phyloP scores from a whole-genome alignment of 2,888 invertebrate genomes.

The Notodonta ziczac region DNA sequence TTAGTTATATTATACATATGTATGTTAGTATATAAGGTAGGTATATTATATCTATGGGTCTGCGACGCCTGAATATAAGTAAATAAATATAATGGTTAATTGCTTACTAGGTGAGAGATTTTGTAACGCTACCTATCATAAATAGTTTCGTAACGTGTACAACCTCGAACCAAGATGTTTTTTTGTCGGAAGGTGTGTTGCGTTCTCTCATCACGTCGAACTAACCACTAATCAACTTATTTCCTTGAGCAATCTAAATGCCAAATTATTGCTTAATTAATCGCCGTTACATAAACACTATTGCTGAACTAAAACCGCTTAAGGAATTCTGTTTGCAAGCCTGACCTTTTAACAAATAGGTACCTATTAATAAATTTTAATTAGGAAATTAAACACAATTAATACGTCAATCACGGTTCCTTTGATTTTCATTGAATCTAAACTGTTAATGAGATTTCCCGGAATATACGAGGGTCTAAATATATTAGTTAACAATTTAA shows the following conservation, averaged over 20 bases:
- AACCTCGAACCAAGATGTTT: neutral
- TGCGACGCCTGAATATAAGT: no score
- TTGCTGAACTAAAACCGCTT: neutral
- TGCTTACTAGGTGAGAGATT: no score
- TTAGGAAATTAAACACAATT: neutral
- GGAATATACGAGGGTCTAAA: constrained; percentile 23
- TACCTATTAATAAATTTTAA: neutral
- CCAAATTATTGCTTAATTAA: neutral
- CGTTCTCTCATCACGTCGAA: neutral
- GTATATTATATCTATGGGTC: no score
- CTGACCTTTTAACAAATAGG: neutral
- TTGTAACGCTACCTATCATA: neutral
- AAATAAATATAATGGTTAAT: no score
- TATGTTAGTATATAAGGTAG: no score
- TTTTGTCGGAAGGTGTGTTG: neutral
- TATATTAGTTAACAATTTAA: constrained; percentile 34
- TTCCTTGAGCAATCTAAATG: constrained; percentile 3
- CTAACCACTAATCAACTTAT: constrained; percentile 1
- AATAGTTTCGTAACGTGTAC: neutral
- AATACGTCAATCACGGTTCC: neutral
- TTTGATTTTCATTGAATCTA: neutral
- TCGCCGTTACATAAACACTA: neutral
- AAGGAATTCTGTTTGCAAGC: neutral
- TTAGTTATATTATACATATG: no score
- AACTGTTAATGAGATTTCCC: constrained; percentile 14